Conservation (phyloP, 2,113 vertebrate genomes). For the Triplophysa rosa region DNA sequence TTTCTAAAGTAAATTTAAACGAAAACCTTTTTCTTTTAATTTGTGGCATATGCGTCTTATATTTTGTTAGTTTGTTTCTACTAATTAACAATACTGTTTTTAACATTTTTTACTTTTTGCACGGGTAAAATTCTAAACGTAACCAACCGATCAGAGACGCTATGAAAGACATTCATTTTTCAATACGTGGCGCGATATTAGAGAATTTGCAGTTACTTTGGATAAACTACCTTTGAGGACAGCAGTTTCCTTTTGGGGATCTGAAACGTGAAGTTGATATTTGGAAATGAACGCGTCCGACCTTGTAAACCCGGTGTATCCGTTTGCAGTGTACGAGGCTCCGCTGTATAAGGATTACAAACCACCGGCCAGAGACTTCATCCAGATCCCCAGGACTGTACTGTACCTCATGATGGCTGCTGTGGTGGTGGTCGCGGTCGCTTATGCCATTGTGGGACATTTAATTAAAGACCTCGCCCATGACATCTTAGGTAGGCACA, state of each 20-base stretch:
- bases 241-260: background rate
- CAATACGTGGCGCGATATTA: background rate
- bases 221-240: slow-evolving; percentile 4
- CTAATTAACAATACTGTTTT: too few relatives aligned
- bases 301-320: background rate
- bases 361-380: slow-evolving; percentile 72
- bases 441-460: slow-evolving; percentile 82
- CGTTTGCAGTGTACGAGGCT: slow-evolving; percentile 13
- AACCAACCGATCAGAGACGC: background rate
- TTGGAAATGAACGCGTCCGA: background rate
- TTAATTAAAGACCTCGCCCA: slow-evolving; percentile 81
- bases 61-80: too few relatives aligned
- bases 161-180: background rate
- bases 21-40: too few relatives aligned
- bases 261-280: background rate
- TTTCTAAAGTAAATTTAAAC: too few relatives aligned
- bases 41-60: too few relatives aligned
- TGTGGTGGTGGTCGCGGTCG: slow-evolving; percentile 77
- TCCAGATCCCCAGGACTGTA: slow-evolving; percentile 75
- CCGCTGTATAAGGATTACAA: slow-evolving; percentile 76
- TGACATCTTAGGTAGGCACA: slow-evolving; percentile 74
- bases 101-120: too few relatives aligned
- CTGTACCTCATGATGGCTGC: slow-evolving; percentile 78
- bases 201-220: background rate
- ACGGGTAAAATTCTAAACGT: too few relatives aligned